Conservation (phyloP, 2,888 invertebrate species). For the Nomada goodeniana region DNA sequence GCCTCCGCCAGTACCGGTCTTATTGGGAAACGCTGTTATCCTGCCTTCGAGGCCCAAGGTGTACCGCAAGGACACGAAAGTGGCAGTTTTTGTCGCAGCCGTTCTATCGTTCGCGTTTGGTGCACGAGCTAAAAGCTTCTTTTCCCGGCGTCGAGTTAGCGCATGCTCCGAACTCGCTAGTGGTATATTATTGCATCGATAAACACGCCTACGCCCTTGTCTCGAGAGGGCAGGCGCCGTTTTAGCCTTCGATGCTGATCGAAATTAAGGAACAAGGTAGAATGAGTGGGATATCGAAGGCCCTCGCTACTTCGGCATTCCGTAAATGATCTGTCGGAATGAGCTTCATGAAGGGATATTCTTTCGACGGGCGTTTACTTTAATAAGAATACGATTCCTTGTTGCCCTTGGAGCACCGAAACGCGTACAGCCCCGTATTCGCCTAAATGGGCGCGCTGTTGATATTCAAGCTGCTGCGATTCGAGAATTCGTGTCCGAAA, state of each 20-base stretch:
- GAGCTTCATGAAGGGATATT: background rate
- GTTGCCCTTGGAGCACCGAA: slow-evolving; percentile 11
- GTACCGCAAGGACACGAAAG: slow-evolving; percentile 74
- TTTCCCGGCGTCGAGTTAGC: slow-evolving; percentile 40
- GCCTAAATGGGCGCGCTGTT: background rate
- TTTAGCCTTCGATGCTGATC: slow-evolving; percentile 18
- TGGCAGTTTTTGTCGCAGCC: slow-evolving; percentile 58
- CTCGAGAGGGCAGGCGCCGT: slow-evolving; percentile 45
- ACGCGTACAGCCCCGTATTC: background rate
- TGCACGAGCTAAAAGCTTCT: slow-evolving; percentile 48
- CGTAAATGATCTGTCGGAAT: background rate
- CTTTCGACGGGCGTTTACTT: background rate
- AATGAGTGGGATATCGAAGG: background rate
- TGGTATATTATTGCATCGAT: slow-evolving; percentile 68
- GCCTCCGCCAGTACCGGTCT: slow-evolving; percentile 63
- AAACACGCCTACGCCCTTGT: slow-evolving; percentile 70
- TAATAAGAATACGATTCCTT: background rate
- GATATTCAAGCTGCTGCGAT: background rate
- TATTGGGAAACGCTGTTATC: slow-evolving; percentile 69
- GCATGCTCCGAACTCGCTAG: slow-evolving; percentile 42
- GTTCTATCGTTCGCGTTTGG: slow-evolving; percentile 50
- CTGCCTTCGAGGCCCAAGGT: slow-evolving; percentile 68
- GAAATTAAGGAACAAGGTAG: slow-evolving; percentile 31
- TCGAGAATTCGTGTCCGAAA: background rate
- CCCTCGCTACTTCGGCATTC: background rate